These are phyloP conservation scores for Protobothrops mucrosquamatus DNA, from an alignment of 2,113 vertebrate species.

Conservation along the genomic window DNA sequence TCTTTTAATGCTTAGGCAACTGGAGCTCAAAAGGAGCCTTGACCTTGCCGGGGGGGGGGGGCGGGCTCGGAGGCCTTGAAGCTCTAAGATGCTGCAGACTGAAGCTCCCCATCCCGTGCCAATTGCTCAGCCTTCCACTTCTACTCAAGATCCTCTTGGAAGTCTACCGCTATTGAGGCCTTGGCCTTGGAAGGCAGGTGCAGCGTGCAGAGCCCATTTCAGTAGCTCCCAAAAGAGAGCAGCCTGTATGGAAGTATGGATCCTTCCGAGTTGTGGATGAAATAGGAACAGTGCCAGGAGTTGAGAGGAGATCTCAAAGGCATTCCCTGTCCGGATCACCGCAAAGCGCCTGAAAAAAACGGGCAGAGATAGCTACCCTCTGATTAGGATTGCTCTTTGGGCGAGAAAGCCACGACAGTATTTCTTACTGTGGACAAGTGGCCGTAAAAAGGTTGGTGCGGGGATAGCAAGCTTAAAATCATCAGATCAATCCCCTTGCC, in stretches of 20 bases:
- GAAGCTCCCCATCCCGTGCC: background rate
- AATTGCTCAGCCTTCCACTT: background rate
- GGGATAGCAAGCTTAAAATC: background rate
- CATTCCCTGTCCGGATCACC: background rate
- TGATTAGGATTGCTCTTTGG: background rate
- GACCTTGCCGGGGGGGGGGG: background rate
- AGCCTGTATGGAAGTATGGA: background rate
- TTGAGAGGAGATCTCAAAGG: background rate
- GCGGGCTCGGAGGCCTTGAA: background rate
- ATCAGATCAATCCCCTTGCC: background rate
- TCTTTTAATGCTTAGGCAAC: background rate
- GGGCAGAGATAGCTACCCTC: background rate
- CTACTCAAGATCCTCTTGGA: background rate
- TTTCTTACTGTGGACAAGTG: background rate
- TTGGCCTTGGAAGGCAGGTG: background rate
- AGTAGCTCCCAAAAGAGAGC: background rate
- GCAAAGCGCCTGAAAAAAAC: background rate
- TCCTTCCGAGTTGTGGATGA: background rate
- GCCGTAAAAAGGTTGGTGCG: background rate
- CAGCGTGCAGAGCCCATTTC: background rate
- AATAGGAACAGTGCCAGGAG: background rate
- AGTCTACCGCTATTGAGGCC: background rate
- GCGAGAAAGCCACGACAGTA: background rate
- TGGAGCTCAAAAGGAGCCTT: background rate
- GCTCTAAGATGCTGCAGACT: background rate